Conservation (phyloP, 1,140 invertebrate genomes). For the Hermetia illucens region DNA sequence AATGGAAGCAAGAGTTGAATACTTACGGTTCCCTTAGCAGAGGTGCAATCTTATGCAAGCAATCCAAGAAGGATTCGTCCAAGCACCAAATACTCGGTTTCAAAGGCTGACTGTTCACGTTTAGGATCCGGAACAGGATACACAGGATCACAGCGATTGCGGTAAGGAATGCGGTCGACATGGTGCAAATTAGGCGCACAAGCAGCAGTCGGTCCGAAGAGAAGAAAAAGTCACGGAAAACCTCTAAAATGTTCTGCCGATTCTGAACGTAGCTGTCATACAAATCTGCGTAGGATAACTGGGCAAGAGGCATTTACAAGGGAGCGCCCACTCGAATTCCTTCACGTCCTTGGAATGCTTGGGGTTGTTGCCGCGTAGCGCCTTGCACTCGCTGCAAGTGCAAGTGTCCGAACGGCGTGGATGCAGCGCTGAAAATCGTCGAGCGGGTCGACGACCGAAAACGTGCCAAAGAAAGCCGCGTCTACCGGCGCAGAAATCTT, state of each 20-base stretch:
- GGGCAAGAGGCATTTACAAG: no score
- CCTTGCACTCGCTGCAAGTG: no score
- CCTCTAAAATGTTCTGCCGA: constrained; percentile 6
- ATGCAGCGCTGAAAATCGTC: no score
- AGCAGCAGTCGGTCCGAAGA: constrained; percentile 7
- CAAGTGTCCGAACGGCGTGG: no score
- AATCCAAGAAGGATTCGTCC: constrained; percentile 58
- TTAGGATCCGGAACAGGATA: constrained; percentile 65
- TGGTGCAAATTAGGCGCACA: constrained; percentile 19
- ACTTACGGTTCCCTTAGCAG: constrained; percentile 69
- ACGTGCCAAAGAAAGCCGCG: no score
- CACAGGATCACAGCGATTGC: constrained; percentile 62
- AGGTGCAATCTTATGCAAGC: constrained; percentile 59
- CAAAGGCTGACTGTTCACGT: constrained; percentile 62
- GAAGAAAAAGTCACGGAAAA: constrained; percentile 8
- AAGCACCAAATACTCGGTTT: constrained; percentile 58
- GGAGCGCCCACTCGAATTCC: no score
- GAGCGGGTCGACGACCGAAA: no score
- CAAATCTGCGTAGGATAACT: constrained; percentile 6
- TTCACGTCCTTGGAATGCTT: no score
- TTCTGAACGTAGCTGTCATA: constrained; percentile 8
- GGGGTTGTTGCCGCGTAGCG: no score
- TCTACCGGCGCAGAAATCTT: no score
- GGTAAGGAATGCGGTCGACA: constrained; percentile 61
- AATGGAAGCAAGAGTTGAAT: constrained; percentile 2